Percentiles rank a stretch among this genome's conserved stretches.
These are phyloP conservation scores for Strigops habroptila DNA, from an alignment of 2,113 vertebrate genomes.

Conservation along the genomic window DNA sequence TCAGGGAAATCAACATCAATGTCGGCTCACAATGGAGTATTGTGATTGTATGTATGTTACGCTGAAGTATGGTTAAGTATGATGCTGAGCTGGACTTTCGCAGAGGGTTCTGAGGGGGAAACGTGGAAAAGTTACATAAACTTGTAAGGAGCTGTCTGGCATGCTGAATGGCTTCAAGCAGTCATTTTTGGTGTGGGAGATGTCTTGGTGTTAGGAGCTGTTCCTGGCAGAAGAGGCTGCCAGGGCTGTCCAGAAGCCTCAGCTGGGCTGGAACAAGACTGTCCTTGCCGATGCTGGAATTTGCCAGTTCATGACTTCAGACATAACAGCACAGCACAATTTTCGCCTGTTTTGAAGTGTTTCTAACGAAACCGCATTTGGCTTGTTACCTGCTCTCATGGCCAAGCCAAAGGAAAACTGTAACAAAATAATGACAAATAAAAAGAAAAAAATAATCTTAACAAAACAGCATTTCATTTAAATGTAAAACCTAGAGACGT, in stretches of 20 bases:
- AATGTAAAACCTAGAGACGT: not conserved
- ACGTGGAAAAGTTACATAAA: not conserved
- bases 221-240: slow-evolving; percentile 5
- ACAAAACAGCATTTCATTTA: not conserved
- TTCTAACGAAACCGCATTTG: not conserved
- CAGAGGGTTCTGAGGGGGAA: not conserved
- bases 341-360: not conserved
- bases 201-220: not conserved
- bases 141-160: not conserved
- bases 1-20: not conserved
- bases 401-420: not conserved
- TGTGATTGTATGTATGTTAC: not conserved
- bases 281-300: not conserved
- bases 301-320: not conserved
- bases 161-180: not conserved
- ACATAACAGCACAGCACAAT: not conserved
- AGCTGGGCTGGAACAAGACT: not conserved
- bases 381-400: not conserved
- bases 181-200: not conserved
- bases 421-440: not conserved
- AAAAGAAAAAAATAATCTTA: not conserved
- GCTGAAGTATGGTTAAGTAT: not conserved
- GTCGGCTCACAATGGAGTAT: not conserved
- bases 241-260: not conserved
- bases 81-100: not conserved